Conservation (phyloP, 92 coral and sea anemone genomes). For the Umimayanthus kanabou region DNA sequence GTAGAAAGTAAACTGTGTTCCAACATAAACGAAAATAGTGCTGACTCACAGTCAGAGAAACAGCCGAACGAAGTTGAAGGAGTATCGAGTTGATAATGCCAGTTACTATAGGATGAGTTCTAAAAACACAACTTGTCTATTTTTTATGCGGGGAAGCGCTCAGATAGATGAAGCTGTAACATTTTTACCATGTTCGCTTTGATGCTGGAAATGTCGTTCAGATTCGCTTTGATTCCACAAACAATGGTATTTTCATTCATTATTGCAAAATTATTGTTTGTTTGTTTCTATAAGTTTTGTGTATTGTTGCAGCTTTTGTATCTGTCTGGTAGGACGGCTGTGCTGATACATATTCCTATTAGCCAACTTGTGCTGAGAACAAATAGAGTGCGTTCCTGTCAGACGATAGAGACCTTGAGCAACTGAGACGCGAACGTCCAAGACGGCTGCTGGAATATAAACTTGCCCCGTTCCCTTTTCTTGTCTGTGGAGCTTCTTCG, state of each 20-base stretch:
- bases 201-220: neutral
- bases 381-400: neutral
- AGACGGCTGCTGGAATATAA: no score
- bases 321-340: neutral
- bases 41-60: conserved; percentile 10
- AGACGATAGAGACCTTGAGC: no score
- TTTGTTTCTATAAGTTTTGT: neutral
- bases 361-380: neutral
- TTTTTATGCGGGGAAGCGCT: neutral
- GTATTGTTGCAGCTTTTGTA: neutral
- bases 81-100: conserved; percentile 24
- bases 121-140: conserved; percentile 4
- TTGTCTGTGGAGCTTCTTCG: no score
- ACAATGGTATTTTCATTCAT: neutral
- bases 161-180: neutral
- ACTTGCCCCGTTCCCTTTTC: no score
- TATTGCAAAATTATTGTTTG: neutral
- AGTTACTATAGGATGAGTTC: conserved; percentile 11
- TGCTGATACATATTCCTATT: neutral
- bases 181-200: no score
- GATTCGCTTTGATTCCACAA: neutral
- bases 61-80: conserved; percentile 19
- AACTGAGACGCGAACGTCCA: no score
- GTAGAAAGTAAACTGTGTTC: conserved; percentile 18
- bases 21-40: conserved; percentile 22